Base-by-base conservation (phyloP, 2,888 invertebrate species). In the Marronus borbonicus region DNA sequence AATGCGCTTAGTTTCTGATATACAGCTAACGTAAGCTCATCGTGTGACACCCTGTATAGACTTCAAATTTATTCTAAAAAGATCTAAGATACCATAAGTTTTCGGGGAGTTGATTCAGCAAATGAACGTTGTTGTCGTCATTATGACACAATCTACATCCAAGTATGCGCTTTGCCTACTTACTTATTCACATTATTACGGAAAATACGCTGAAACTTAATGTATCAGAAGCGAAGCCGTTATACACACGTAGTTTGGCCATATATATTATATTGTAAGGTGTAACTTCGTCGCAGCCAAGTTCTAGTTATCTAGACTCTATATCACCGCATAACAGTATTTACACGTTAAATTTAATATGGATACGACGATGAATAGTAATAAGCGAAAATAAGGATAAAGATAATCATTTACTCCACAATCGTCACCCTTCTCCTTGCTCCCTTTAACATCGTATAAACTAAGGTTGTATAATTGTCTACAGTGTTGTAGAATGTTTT, bases 301-400 rank as follows among this genome's bases (percentile, higher is more conserved):
- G 31, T 36, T 36, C 31, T 36, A 17, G 7, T 14, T 52, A 52
- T 52, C 52, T n/a, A n/a, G 52, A 17, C 52, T 52, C 14, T 5
- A 52, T 52, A 52, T 52, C 52, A 17, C n/a, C 52, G 17, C n/a
- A 52, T 52, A 52, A 52, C 52, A 52, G 17, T 52, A 52, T 14
- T 52, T 52, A 17, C 52, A n/a, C 52, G 5, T 14, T 52, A 52
- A 52, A 52, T 52, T 52, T 52, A 52, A 52, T 52, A 52, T 52
- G 52, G 52, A 14, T 52, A 17, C 52, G 52, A 17, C 14, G 52
- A 17, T 17, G 52, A 52, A 52, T 52, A 52, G 1, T 52, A 52
- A 52, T 52, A 52, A n/a, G 17, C 14, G 3, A 52, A 52, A 52
- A 2, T 36, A 3, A 36, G 5, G 31, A 7, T 36, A 36, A 36